Evolutionary conservation across 2,113 vertebrate genomes (phyloP), one percentile per base, ranked within the genome.

Genomic region (Halcyon senegalensis): DNA sequence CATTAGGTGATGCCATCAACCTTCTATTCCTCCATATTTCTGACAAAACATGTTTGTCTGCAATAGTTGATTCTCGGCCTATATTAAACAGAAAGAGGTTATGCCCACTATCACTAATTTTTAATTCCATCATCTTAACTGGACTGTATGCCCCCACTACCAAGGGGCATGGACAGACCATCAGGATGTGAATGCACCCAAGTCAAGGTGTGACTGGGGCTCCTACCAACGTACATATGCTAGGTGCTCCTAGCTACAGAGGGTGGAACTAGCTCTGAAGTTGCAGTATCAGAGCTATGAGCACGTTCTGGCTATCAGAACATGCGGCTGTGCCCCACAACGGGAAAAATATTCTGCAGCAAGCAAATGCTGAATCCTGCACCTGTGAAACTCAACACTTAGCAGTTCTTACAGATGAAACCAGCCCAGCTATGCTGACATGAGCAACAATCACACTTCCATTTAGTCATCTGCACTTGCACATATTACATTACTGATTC

Each of bases 1-100:
- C 97, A 14, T 99, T 99, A 90, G 97, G 91, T 4, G 75, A 87
- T 14, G 98, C 98, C 99, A 99, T 99, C 86, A 99, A 95, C 94
- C 96, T 98, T 89, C 99, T 97, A 80, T 97, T 98, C 51, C 98
- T 98, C 99, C 99, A 99, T n/a, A 93, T 91, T 48, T 98, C 98
- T 50, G 96, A 92, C 16, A 95, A 44, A 21, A 93, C 25, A 3
- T n/a, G 96, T 58, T 69, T 97, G 77, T 97, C 97, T 56, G 98
- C 95, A 93, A 97, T 56, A 46, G 96, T 46, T 95, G 98, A 98
- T 70, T 98, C 98, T 90, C 96, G 98, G 48, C 99, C 99, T 99
- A 87, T 20, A 94, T 78, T 55, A 93, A 97, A 79, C 2, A 96
- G 67, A 94, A 86, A 86, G 31, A 90, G 5, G 19, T 92, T 93